Conservation (phyloP, 35 echinoderm and acorn worm genomes). For the Apostichopus japonicus region DNA sequence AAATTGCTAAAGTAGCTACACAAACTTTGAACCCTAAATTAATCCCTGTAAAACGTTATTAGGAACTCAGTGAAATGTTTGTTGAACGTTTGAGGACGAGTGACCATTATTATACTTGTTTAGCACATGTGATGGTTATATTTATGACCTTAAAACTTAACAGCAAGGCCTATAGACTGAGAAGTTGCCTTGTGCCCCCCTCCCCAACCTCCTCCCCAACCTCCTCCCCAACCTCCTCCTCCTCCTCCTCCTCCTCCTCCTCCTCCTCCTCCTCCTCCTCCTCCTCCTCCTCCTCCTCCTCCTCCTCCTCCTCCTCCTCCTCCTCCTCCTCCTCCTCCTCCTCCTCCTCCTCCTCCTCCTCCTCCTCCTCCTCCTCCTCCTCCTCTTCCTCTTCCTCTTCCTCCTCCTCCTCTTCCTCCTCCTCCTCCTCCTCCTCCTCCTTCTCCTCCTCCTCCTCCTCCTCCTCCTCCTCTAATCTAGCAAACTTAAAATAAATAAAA, state of each 20-base stretch:
- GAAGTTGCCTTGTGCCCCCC: neutral
- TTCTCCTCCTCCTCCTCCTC: neutral
- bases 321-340: neutral
- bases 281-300: neutral
- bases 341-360: neutral
- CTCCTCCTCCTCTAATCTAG: neutral
- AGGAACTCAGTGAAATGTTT: too few species aligned
- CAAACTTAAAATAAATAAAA: too few species aligned
- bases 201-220: too few species aligned
- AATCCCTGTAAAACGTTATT: too few species aligned
- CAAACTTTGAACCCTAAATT: too few species aligned
- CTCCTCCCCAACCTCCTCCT: too few species aligned
- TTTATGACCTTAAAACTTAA: too few species aligned
- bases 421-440: neutral
- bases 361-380: neutral
- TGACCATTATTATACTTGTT: too few species aligned
- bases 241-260: neutral
- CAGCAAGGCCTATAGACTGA: too few species aligned
- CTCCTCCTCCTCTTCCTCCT: neutral
- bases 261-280: neutral
- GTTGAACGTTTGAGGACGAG: too few species aligned
- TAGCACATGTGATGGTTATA: too few species aligned
- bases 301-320: neutral
- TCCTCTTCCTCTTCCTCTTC: neutral
- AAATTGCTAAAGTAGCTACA: too few species aligned